phyloP scores from a whole-genome alignment of 2,888 invertebrate genomes.

The Branchellion lobata region DNA sequence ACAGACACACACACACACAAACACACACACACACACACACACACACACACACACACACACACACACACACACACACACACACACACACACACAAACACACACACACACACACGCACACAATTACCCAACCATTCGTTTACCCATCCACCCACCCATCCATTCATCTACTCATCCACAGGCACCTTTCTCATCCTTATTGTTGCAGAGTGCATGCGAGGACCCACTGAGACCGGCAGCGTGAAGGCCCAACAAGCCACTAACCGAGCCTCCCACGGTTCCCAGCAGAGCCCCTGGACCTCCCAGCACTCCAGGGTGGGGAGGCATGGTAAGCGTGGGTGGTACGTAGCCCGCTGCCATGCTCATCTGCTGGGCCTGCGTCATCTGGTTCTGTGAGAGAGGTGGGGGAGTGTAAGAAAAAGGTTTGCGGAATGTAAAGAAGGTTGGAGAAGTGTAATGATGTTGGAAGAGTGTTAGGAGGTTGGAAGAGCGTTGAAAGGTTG shows the following conservation, averaged over 20 bases:
- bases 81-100: no score
- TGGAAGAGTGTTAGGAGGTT: neutral
- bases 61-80: no score
- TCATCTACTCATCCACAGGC: neutral
- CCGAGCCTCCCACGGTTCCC: constrained; percentile 38
- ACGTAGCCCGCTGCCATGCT: constrained; percentile 34
- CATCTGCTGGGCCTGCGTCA: constrained; percentile 45
- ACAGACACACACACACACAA: no score
- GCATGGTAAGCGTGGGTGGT: constrained; percentile 32
- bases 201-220: constrained; percentile 27
- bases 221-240: constrained; percentile 37
- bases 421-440: neutral
- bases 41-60: no score
- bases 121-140: no score
- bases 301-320: constrained; percentile 43
- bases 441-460: neutral
- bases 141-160: no score
- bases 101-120: no score
- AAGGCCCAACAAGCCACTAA: constrained; percentile 38
- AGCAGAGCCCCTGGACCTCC: constrained; percentile 43
- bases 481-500: no score
- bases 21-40: no score
- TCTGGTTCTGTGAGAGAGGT: constrained; percentile 40
- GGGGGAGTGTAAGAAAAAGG: neutral
- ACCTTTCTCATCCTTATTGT: constrained; percentile 43